A percentile compares a stretch with the other conserved stretches of the same genome.
Conservation (phyloP, 2,113 vertebrate genomes). For the Rhinolophus sinicus region DNA sequence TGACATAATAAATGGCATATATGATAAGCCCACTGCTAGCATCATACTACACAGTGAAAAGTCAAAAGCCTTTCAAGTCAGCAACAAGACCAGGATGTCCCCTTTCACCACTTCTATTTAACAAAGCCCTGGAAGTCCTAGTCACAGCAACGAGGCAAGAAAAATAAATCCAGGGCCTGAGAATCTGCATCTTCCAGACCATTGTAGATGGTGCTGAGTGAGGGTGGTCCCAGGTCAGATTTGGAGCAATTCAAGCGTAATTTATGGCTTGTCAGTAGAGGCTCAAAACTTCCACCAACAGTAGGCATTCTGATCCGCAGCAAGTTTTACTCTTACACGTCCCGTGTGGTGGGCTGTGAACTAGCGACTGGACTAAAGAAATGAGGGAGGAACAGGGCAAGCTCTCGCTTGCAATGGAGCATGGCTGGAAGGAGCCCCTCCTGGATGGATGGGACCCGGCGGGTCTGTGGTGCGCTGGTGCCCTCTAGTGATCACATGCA, state of each 20-base stretch:
- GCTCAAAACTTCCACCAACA: background rate
- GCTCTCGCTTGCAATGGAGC: background rate
- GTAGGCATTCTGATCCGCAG: background rate
- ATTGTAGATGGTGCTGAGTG: too few relatives aligned
- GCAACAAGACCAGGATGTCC: background rate
- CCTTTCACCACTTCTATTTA: background rate
- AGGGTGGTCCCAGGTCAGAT: background rate
- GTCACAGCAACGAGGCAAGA: background rate
- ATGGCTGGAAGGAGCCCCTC: accelerated
- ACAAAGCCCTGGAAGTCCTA: background rate
- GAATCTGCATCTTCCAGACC: background rate
- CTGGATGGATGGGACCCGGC: accelerated
- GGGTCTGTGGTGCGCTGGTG: background rate
- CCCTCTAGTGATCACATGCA: conserved; percentile 31
- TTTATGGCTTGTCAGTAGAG: background rate
- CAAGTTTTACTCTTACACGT: too few relatives aligned
- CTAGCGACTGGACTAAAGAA: background rate
- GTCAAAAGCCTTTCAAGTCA: background rate
- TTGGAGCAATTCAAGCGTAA: background rate
- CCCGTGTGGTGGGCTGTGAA: background rate
- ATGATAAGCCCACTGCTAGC: too few relatives aligned
- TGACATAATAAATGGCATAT: background rate
- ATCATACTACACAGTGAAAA: too few relatives aligned
- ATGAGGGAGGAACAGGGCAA: background rate
- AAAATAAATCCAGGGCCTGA: background rate